Base-by-base conservation (phyloP, 2,888 invertebrate genomes). In the Scaptomyza caliginosa region DNA sequence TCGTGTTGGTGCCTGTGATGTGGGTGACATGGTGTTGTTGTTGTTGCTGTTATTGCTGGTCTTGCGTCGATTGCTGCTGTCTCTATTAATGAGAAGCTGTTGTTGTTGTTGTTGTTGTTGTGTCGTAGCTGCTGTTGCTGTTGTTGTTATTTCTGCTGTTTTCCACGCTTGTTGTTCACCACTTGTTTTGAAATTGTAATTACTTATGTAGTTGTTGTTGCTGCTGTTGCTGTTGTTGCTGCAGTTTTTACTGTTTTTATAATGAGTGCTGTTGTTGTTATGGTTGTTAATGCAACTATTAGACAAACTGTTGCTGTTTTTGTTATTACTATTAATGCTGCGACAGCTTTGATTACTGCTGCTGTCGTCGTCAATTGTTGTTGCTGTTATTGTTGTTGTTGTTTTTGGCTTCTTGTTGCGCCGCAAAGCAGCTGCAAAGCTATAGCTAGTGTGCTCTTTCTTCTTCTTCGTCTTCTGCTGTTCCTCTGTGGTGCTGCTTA, bases 1-100 rank as follows among this genome's bases (percentile, higher is more conserved):
- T 71, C 94, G 92, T 75, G 94, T 92, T 88, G 93, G 88, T 62
- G 90, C 86, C 74, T 90, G 89, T 46, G 90, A 88, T 64, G 89
- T 89, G 71, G 89, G 89, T 77, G 89, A 89, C 89, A 89, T 89
- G 72, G 62, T 79, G 74, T 46, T 57, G 55, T 7, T 75, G 62
- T 48, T 74, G 57, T 48, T 74, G 49, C 54, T 72, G 51, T 11
- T 54, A 65, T 39, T 58, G 58, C 24, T 67, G 57, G 21, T 74
- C 45, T 34, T 67, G 50, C 19, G 67, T 32, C 65, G 67, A 50
- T 45, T 28, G 30, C 21, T 46, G 55, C 57, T 69, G 67, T 60
- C 54, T 58, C 64, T 65, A 17, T 71, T 68, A 71, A 68, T 72
- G 68, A 68, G 76, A 66, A 66, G 67, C 73, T 70, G 74, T 64